Conservation (phyloP, 1,140 invertebrate species). For the Scaptomyza pallida region DNA sequence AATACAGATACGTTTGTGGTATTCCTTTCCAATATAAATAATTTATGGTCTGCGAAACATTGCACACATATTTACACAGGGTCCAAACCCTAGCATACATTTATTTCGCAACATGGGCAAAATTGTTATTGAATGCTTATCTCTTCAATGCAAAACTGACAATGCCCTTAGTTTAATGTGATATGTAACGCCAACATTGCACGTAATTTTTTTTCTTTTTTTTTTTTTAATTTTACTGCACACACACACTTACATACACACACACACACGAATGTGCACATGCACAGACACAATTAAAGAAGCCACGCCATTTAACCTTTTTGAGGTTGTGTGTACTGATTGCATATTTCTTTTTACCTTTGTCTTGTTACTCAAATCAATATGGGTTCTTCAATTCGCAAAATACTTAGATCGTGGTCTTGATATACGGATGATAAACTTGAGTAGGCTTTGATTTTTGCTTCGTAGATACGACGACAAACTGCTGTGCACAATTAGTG, state of each 20-base stretch:
- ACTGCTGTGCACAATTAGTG: conserved; percentile 36
- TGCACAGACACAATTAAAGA: conserved; percentile 38
- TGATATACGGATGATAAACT: conserved; percentile 11
- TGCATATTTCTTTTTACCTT: conserved; percentile 19
- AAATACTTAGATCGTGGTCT: conserved; percentile 21
- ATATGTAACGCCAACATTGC: conserved; percentile 43
- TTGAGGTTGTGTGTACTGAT: conserved; percentile 61
- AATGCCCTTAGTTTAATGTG: background rate
- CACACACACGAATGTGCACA: conserved; percentile 6
- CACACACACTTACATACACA: conserved; percentile 23
- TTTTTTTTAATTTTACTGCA: conserved; percentile 38
- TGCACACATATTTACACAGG: background rate
- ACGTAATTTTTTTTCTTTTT: conserved; percentile 52
- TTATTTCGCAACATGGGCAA: background rate
- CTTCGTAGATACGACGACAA: conserved; percentile 42
- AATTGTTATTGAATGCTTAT: conserved; percentile 6
- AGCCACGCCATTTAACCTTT: conserved; percentile 64
- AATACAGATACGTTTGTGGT: conserved; percentile 23
- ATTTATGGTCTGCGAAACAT: conserved; percentile 5
- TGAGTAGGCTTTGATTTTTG: conserved; percentile 32
- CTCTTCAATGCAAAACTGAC: background rate
- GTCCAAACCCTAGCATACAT: background rate
- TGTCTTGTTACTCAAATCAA: conserved; percentile 22
- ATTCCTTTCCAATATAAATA: conserved; percentile 15
- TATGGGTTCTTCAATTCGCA: conserved; percentile 26